Percentiles rank a stretch among this genome's conserved stretches.
phyloP scores from a whole-genome alignment of 2,888 invertebrate species.

The Troides aeacus region DNA sequence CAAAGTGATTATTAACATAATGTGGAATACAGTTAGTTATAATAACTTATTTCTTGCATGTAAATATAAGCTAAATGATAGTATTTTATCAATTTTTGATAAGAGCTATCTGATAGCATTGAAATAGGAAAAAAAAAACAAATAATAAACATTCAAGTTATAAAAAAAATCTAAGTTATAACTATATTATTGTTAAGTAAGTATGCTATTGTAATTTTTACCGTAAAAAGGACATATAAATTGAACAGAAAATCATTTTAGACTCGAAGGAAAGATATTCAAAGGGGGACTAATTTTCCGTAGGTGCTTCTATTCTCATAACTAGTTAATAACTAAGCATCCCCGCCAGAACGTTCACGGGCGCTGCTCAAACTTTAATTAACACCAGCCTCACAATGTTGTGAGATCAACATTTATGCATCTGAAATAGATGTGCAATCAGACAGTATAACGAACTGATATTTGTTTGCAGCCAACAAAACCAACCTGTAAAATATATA shows the following conservation, averaged over 20 bases:
- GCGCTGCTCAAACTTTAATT: slow-evolving; percentile 25
- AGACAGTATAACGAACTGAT: slow-evolving; percentile 7
- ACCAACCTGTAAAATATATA: too few relatives aligned
- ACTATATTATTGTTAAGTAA: background rate
- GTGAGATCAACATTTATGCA: slow-evolving; percentile 11
- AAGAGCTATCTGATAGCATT: too few relatives aligned
- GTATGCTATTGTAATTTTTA: too few relatives aligned
- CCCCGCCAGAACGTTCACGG: background rate
- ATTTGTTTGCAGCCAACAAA: background rate
- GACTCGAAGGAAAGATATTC: background rate
- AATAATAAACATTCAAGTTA: too few relatives aligned
- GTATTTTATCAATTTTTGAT: too few relatives aligned
- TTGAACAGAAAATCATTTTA: background rate
- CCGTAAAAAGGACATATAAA: background rate
- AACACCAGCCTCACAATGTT: slow-evolving; percentile 13
- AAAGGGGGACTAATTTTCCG: background rate
- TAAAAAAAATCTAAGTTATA: too few relatives aligned
- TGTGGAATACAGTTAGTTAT: too few relatives aligned
- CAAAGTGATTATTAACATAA: too few relatives aligned
- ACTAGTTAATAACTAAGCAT: slow-evolving; percentile 16
- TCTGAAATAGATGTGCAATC: slow-evolving; percentile 11
- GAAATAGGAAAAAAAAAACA: too few relatives aligned
- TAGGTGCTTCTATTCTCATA: slow-evolving; percentile 3
- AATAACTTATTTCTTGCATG: too few relatives aligned
- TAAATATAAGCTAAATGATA: too few relatives aligned